These are phyloP conservation scores for Pseudolaguvia tuberculata DNA, from an alignment of 2,113 vertebrate species.

Conservation along the genomic window DNA sequence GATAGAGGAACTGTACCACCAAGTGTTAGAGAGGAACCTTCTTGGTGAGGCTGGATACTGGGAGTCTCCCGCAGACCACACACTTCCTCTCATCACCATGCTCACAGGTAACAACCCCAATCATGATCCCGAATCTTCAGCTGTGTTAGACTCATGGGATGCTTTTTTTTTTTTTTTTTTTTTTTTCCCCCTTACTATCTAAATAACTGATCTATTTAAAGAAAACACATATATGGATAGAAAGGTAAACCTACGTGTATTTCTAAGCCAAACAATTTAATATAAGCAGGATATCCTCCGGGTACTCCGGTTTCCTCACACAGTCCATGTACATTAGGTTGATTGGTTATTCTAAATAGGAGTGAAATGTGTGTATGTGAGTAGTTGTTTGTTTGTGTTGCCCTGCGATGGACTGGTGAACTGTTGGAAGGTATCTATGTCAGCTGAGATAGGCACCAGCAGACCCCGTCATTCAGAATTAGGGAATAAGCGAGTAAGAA, in stretches of 20 bases:
- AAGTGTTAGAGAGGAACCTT: slow-evolving; percentile 88
- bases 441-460: neutral
- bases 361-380: too few species aligned
- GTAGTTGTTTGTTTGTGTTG: too few species aligned
- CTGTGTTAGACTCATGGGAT: neutral
- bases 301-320: too few species aligned
- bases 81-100: slow-evolving; percentile 85
- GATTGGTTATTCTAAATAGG: too few species aligned
- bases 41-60: slow-evolving; percentile 90
- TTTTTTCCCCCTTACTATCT: neutral
- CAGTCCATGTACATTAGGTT: too few species aligned
- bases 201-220: neutral
- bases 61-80: slow-evolving; percentile 78
- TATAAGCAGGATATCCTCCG: too few species aligned
- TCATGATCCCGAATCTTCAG: neutral
- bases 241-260: too few species aligned
- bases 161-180: neutral
- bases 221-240: neutral
- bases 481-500: too few species aligned
- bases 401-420: too few species aligned
- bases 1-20: slow-evolving; percentile 92
- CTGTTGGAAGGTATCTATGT: too few species aligned
- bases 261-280: too few species aligned
- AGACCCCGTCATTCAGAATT: too few species aligned
- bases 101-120: slow-evolving; percentile 74